Evolutionary conservation across 2,888 invertebrate genomes (phyloP), one percentile per base, ranked within the genome.

Genomic region (Aporophyla nigra): DNA sequence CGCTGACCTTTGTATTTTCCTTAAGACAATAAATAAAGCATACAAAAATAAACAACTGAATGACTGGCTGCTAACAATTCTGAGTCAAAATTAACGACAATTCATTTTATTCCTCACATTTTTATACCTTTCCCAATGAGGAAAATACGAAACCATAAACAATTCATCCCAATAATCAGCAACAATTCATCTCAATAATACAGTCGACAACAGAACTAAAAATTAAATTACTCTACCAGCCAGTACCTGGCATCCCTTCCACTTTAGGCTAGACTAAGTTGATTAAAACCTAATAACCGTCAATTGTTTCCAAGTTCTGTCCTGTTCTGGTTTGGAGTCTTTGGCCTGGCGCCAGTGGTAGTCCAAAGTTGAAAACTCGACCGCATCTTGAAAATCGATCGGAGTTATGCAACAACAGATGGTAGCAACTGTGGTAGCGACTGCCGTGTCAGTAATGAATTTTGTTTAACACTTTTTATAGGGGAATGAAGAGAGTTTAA

Each of bases 381-480:
- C 71, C 81, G 71, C 74, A 59, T 68, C 67, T 81, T 54, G 62
- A 71, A 70, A 73, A 84, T 80, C 81, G 80, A 84, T 79, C 71
- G 58, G 5, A 33, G 78, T 81, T 85, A 71, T 78, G 76, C 74
- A 76, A 86, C 71, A 74, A 67, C 84, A 81, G 82, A 77, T 87
- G 82, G 71, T 70, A 40, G 53, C 66, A 21, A 71, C 69, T 21
- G 14, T 27, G 78, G 71, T 75, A 46, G 33, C 61, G 27, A 71
- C 63, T 65, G 49, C 40, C 58, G n/a, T 66, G 72, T 63, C 73
- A 71, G 72, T 77, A 72, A 84, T 86, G 72, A 79, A 78, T 80
- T 73, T 82, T 70, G 71, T 49, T 61, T 27, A 76, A 53, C 61
- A 75, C 43, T 80, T 83, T 81, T 81, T 76, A 61, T 58, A 5